Base-by-base conservation (phyloP, 1,140 invertebrate species). In the Carcinoscorpius rotundicauda region DNA sequence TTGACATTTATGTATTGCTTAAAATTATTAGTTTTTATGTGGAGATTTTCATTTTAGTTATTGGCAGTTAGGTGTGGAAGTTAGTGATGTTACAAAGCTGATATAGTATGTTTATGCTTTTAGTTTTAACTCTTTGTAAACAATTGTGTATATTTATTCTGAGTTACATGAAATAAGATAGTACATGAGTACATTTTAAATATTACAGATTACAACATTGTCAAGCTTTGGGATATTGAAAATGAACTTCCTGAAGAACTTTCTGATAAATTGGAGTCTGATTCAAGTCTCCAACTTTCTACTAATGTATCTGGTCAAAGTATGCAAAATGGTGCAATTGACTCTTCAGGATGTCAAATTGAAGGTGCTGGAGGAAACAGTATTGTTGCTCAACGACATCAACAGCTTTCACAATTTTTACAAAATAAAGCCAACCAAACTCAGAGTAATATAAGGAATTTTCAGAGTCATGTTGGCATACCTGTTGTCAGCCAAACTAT, bases 291-390 rank as follows among this genome's bases (percentile, higher is more conserved):
- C 29, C 29, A 29, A 55, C 6, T 6, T 55, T 55, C 6, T 55
- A 55, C n/a, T n/a, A 55, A 6, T 55, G 6, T 8, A 55, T 55
- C 53, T n/a, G n/a, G 53, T 55, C 53, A 55, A 55, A 55, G n/a
- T 55, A 55, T 55, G 53, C 53, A 55, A 55, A 55, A 55, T 55
- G 53, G 53, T 55, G 53, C 53, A n/a, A n/a, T 55, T 55, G 53
- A 55, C 53, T 55, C 53, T 55, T 55, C 53, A n/a, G 53, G 53
- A 55, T 8, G 6, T 8, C 53, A 55, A 55, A 8, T n/a, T 6
- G 53, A 55, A 55, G n/a, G 53, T 55, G 53, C 6, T 55, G n/a
- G n/a, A 8, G 53, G 53, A 8, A 6, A 6, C n/a, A 55, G 53
- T 8, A n/a, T 6, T 8, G 53, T n/a, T 55, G 6, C 53, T 55